These are phyloP conservation scores for Ferrisia virgata DNA, from an alignment of 2,888 invertebrate species.

Conservation along the genomic window DNA sequence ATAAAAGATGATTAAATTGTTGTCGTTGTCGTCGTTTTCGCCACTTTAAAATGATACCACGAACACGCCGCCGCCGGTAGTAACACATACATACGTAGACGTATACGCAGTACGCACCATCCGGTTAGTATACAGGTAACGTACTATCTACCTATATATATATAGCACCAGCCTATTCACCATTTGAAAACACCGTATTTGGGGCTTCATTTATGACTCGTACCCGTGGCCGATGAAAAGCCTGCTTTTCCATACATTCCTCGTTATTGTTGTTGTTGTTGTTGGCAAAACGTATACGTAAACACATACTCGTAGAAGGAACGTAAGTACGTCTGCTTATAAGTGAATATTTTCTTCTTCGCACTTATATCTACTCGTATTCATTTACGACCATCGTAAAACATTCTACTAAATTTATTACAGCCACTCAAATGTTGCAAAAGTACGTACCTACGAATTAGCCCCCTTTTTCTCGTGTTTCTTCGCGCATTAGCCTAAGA, in stretches of 20 bases:
- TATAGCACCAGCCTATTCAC: not conserved
- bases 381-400: conserved; percentile 5
- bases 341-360: not conserved
- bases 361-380: not conserved
- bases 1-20: conserved; percentile 13
- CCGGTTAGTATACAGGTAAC: no score
- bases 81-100: no score
- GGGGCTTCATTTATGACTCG: not conserved
- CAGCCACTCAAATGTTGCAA: not conserved
- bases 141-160: not conserved
- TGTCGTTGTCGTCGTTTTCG: not conserved
- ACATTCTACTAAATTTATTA: not conserved
- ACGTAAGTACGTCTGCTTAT: not conserved
- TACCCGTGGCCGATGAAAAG: not conserved
- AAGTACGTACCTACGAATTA: conserved; percentile 5
- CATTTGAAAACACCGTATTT: not conserved
- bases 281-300: not conserved
- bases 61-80: no score
- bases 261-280: no score
- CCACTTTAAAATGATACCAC: not conserved
- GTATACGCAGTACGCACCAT: not conserved
- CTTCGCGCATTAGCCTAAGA: not conserved
- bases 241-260: not conserved
- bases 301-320: no score
- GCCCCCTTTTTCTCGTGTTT: not conserved